Conservation (phyloP, 2,797 vertebrate genomes). For the Mastacembelus armatus region DNA sequence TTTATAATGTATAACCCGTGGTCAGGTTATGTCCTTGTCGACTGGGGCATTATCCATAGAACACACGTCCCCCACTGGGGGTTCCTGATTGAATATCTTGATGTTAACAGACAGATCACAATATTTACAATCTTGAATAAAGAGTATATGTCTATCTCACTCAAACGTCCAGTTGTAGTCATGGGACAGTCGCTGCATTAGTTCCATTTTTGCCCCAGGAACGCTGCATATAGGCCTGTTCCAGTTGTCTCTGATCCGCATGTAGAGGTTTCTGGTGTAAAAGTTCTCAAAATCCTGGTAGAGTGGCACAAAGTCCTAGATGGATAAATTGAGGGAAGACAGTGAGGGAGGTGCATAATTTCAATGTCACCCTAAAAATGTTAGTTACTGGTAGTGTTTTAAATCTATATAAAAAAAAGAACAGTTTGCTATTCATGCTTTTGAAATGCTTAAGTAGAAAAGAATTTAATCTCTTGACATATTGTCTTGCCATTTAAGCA, state of each 20-base stretch:
- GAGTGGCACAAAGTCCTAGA: slow-evolving; percentile 93
- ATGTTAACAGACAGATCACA: background rate
- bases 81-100: background rate
- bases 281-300: slow-evolving; percentile 98
- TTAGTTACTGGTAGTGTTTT: background rate
- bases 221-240: slow-evolving; percentile 93
- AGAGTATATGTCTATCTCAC: slow-evolving; percentile 82
- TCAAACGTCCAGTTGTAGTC: slow-evolving; percentile 97
- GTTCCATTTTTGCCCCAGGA: slow-evolving; percentile 91
- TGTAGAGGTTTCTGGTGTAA: slow-evolving; percentile 94
- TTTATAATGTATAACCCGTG: too few species aligned
- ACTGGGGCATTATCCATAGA: background rate
- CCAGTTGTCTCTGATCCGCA: slow-evolving; percentile 95
- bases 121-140: background rate
- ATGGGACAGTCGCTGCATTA: slow-evolving; percentile 88
- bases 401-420: background rate
- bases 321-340: background rate
- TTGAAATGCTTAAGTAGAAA: background rate
- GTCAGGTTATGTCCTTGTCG: too few species aligned
- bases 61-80: background rate
- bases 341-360: background rate
- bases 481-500: slow-evolving; percentile 3
- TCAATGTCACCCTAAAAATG: background rate
- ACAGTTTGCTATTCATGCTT: slow-evolving; percentile 5
- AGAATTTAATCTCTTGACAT: slow-evolving; percentile 11